A percentile compares a stretch with the other conserved stretches of the same genome.
phyloP scores from a whole-genome alignment of 2,888 invertebrate genomes.

The Palloptera scutellata region DNA sequence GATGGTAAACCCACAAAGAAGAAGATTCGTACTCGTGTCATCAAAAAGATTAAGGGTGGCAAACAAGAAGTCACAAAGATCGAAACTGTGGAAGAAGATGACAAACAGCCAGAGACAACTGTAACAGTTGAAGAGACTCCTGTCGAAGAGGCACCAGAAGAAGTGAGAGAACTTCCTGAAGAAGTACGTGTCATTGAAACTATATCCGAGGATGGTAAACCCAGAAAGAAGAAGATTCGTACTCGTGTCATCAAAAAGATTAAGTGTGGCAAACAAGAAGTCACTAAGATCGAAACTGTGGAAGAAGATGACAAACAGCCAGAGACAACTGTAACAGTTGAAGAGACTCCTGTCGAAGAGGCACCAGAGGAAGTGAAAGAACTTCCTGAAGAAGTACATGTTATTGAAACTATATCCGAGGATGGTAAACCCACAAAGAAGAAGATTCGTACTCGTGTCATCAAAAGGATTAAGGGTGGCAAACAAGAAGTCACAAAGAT shows the following conservation, averaged over 20 bases:
- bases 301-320: constrained; percentile 39
- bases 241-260: constrained; percentile 40
- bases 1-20: constrained; percentile 37
- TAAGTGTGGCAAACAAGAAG: constrained; percentile 38
- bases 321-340: constrained; percentile 37
- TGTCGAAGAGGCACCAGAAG: constrained; percentile 32
- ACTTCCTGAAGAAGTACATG: constrained; percentile 37
- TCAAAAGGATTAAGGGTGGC: constrained; percentile 39
- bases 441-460: constrained; percentile 38
- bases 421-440: constrained; percentile 37
- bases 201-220: constrained; percentile 35
- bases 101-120: constrained; percentile 37
- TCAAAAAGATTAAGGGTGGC: constrained; percentile 42
- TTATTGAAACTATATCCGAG: constrained; percentile 35
- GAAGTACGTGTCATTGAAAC: constrained; percentile 38
- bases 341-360: constrained; percentile 32
- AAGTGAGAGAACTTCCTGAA: constrained; percentile 36
- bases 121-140: constrained; percentile 37
- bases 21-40: constrained; percentile 40
- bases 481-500: constrained; percentile 42
- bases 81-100: constrained; percentile 40
- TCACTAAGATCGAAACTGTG: constrained; percentile 39
- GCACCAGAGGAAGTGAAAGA: constrained; percentile 31
- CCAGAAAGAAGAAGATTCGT: constrained; percentile 37
- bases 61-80: constrained; percentile 42